phyloP scores from a whole-genome alignment of 1,140 invertebrate species.

The Babylonia areolata region DNA sequence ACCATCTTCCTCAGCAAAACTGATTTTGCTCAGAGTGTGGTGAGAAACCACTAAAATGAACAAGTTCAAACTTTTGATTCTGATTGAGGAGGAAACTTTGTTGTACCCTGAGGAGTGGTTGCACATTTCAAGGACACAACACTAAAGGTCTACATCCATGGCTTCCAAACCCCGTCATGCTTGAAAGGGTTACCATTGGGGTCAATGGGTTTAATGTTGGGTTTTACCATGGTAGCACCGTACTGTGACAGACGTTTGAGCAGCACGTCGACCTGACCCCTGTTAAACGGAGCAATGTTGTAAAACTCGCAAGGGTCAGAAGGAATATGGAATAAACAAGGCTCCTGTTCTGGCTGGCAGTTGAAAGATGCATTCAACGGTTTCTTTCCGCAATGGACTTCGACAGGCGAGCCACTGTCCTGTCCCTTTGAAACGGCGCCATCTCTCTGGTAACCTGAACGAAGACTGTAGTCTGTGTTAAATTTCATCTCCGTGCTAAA shows the following conservation, averaged over 20 bases:
- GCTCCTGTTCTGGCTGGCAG: constrained; percentile 81
- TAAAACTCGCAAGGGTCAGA: constrained; percentile 90
- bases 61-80: no score
- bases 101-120: no score
- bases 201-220: constrained; percentile 60
- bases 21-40: no score
- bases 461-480: not conserved
- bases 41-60: no score
- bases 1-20: no score
- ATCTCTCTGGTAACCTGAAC: not conserved
- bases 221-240: constrained; percentile 54
- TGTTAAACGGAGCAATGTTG: constrained; percentile 81
- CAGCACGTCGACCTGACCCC: constrained; percentile 77
- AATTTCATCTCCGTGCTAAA: not conserved
- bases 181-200: constrained; percentile 53
- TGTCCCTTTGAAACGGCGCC: not conserved
- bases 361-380: constrained; percentile 60
- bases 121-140: no score
- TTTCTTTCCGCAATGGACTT: constrained; percentile 63
- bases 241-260: constrained; percentile 66
- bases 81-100: no score
- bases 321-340: constrained; percentile 88
- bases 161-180: constrained; percentile 62
- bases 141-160: constrained; percentile 64
- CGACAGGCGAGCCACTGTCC: constrained; percentile 34